A percentile compares a stretch with the other conserved stretches of the same genome.
These are phyloP conservation scores for Lytechinus pictus DNA, from an alignment of 35 echinoderm and acorn worm species.

Conservation along the genomic window DNA sequence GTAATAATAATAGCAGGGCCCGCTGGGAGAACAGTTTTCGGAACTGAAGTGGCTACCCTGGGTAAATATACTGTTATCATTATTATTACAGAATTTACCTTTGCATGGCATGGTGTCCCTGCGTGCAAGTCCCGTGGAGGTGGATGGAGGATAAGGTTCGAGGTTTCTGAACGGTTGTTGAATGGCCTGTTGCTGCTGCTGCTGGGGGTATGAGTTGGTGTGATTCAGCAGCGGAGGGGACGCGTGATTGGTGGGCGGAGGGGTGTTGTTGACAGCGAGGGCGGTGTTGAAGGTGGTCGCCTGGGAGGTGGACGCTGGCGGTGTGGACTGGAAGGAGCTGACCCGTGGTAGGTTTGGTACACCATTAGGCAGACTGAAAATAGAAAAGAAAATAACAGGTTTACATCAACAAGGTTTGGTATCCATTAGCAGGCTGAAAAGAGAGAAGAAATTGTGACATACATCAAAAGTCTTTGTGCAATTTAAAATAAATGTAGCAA, in stretches of 20 bases:
- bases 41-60: no score
- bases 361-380: conserved; percentile 5
- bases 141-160: background rate
- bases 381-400: background rate
- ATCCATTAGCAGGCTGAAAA: background rate
- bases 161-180: background rate
- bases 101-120: background rate
- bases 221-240: background rate
- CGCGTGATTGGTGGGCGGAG: background rate
- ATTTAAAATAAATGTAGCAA: no score
- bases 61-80: no score
- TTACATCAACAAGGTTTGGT: background rate
- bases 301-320: background rate
- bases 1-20: no score
- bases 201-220: conserved; percentile 39
- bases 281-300: background rate
- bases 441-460: no score
- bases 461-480: no score
- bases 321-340: conserved; percentile 42
- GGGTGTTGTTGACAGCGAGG: conserved; percentile 14
- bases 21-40: no score
- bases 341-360: conserved; percentile 48
- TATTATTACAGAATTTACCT: conserved; percentile 28
- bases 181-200: background rate
- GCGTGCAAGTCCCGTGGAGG: background rate